These are phyloP conservation scores for Chrysaora quinquecirrha DNA, from an alignment of 30 jellyfish, hydroid and myxozoan genomes.

Conservation along the genomic window DNA sequence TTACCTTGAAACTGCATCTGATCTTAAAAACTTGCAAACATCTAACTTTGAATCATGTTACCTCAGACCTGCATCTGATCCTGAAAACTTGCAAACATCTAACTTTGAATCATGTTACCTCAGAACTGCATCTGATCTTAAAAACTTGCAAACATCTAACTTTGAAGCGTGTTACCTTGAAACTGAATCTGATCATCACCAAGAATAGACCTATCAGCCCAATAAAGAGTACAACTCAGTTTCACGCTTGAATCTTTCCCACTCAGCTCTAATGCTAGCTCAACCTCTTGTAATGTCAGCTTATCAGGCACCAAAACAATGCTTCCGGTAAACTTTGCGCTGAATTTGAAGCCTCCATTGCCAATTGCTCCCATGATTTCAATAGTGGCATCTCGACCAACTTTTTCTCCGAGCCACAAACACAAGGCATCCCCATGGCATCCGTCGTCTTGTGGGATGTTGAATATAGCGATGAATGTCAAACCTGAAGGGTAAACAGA, in stretches of 20 bases:
- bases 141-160: too few species aligned
- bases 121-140: too few species aligned
- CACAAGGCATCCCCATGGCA: constrained; percentile 73
- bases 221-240: constrained; percentile 34
- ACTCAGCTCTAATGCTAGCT: constrained; percentile 10
- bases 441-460: constrained; percentile 54
- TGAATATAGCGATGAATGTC: constrained; percentile 36
- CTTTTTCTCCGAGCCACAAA: constrained; percentile 47
- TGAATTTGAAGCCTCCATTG: constrained; percentile 24
- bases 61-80: too few species aligned
- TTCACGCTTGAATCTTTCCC: constrained; percentile 58
- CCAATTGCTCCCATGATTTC: constrained; percentile 46
- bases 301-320: constrained; percentile 19
- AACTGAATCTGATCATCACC: constrained; percentile 42
- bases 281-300: constrained; percentile 30
- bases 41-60: too few species aligned
- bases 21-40: too few species aligned
- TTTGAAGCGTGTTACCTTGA: constrained; percentile 50
- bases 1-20: too few species aligned
- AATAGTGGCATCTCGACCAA: constrained; percentile 53
- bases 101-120: too few species aligned
- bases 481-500: constrained; percentile 29
- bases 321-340: constrained; percentile 51
- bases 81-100: too few species aligned
- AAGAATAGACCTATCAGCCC: constrained; percentile 31